Percentiles rank a stretch among this genome's conserved stretches.
Conservation (phyloP, 1,140 invertebrate species). For the Aphidius gifuensis region DNA sequence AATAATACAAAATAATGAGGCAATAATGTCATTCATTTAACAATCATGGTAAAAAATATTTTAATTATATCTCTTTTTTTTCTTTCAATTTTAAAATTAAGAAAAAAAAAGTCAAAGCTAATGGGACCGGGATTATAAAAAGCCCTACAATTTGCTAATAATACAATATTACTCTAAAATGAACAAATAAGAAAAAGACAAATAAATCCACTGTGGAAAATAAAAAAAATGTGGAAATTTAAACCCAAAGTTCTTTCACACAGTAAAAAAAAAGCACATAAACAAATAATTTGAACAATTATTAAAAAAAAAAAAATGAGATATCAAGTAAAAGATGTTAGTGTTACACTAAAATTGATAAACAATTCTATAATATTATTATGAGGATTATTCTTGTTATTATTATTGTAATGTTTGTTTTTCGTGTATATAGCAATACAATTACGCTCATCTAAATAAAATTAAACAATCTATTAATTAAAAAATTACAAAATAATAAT, state of each 20-base stretch:
- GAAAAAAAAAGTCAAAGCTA: no score
- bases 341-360: constrained; percentile 53
- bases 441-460: neutral
- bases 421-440: constrained; percentile 55
- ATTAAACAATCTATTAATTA: neutral
- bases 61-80: no score
- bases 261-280: neutral
- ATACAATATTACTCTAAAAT: no score
- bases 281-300: constrained; percentile 24
- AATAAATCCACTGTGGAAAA: constrained; percentile 15
- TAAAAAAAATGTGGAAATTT: no score
- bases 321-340: constrained; percentile 44
- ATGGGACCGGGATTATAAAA: no score
- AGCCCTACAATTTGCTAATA: no score
- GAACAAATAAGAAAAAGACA: no score
- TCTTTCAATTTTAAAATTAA: no score
- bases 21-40: no score
- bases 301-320: constrained; percentile 35
- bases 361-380: constrained; percentile 51
- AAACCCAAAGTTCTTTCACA: constrained; percentile 1
- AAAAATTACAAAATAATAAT: neutral
- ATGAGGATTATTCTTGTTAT: constrained; percentile 52
- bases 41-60: no score
- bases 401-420: constrained; percentile 57
- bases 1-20: neutral